Evolutionary conservation across 2,888 invertebrate species (phyloP), one percentile per base, ranked within the genome.

Genomic region (Melieria crassipennis): DNA sequence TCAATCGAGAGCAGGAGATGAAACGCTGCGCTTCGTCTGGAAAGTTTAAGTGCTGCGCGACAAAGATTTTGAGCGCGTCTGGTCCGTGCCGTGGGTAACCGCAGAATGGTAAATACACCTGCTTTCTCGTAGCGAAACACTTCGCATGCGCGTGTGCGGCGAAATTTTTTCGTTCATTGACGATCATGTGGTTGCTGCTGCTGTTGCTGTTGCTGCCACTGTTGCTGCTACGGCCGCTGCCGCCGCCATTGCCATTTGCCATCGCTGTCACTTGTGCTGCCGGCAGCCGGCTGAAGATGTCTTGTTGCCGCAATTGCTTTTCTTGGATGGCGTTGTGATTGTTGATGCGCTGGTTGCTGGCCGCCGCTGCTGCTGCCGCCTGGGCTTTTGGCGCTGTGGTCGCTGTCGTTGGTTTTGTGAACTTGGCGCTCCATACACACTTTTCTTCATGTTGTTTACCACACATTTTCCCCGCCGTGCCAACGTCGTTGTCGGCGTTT

Each of bases 31-130:
- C 30, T 30, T 30, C 30, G 30, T 30, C 30, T 30, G 30, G 30
- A 30, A 30, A 30, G 30, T 30, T 30, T 30, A 3, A 30, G 30
- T 30, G 30, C 30, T 61, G 47, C 70, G 70, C 70, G 70, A 70
- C 61, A 46, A 65, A 43, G 50, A 45, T 65, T 61, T 70, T 60
- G 56, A 61, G 81, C 86, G 86, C 85, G 87, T 87, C 85, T 85
- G 83, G 79, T 86, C 84, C 83, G 86, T 82, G 82, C 84, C 85
- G 85, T 86, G 86, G 86, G 82, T 87, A 84, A 86, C 83, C 83
- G 82, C 84, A 84, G 87, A 87, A 87, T 87, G 87, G 82, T 84
- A 84, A 84, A 85, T 86, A 84, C 87, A 87, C 87, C 87, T 87
- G 87, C 86, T 87, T 86, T 85, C 85, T 84, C 84, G 81, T 81